Conservation (phyloP, 2,113 vertebrate genomes). For the Corvus moneduloides region DNA sequence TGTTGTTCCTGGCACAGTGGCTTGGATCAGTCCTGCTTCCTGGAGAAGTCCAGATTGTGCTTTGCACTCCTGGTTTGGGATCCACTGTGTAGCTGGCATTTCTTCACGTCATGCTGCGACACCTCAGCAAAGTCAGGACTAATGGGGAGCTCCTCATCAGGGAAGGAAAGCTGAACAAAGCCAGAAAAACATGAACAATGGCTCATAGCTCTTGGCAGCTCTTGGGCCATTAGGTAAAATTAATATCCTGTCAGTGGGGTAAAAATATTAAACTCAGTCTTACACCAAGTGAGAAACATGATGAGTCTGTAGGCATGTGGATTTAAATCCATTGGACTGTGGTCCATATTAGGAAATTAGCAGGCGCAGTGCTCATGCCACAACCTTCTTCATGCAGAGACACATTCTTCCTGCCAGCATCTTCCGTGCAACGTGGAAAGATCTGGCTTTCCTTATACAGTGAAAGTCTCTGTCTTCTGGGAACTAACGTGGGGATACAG, state of each 20-base stretch:
- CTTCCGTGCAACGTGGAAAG: background rate
- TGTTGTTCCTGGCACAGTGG: background rate
- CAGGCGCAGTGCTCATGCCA: background rate
- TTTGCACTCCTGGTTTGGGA: background rate
- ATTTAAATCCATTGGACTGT: background rate
- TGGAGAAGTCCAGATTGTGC: background rate
- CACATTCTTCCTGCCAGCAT: background rate
- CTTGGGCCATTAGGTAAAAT: background rate
- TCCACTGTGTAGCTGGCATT: background rate
- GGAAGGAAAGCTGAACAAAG: background rate
- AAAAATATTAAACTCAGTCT: background rate
- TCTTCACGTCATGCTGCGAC: background rate
- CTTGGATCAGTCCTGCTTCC: background rate
- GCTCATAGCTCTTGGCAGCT: background rate
- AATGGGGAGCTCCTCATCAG: background rate
- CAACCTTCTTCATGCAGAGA: background rate
- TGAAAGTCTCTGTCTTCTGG: background rate
- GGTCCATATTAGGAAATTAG: background rate
- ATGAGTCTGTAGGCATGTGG: background rate
- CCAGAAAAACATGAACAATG: background rate
- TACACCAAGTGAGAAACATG: background rate
- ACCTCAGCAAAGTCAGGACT: background rate
- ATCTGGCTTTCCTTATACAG: background rate
- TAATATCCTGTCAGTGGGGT: background rate
- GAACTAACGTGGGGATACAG: accelerated